Base-by-base conservation (phyloP, 2,797 vertebrate species). In the Remorina albescens region DNA sequence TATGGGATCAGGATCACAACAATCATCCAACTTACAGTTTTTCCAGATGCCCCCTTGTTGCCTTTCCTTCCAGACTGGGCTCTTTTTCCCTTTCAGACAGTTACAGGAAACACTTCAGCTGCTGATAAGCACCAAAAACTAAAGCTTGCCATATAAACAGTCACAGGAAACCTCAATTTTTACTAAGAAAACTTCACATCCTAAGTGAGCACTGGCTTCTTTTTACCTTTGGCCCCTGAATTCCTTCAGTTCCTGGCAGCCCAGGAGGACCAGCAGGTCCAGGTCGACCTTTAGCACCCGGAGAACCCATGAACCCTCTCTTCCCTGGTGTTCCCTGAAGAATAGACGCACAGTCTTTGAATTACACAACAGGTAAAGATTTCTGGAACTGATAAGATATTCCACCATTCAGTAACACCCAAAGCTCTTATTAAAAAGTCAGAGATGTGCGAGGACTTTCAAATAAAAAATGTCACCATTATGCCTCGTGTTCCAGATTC, bases 221-320 rank as follows among this genome's bases (percentile, higher is more conserved):
- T 67, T 61, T 83, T 42, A 94, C 94, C 89, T 90, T 94, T 59
- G 70, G 36, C 1, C 93, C 95, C 28, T 50, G 76, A 49, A 47
- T 74, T 59, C 94, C 94, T 86, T 88, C 89, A 58, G 19, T 19
- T 79, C 94, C 94, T 60, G 73, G 79, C 55, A 16, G 59, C 55
- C 94, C 94, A 23, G 80, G 82, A 67, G 79, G 81, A n/a, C 94
- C 95, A 51, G 34, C 32, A 55, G 74, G 67, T 68, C 94, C 95
- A 63, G 44, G 64, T 54, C 10, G 85, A 61, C 94, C 95, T 86
- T 93, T 94, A 16, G 44, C 62, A 53, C 94, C 93, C 6, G 57
- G 19, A 54, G 69, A 41, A 12, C 94, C 94, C 54, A 25, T 54
- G 37, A 74, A 72, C 30, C 88, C 94, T 23, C 3, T 50, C 32